These are phyloP conservation scores for Drosophila ogumai DNA, from an alignment of 1,140 invertebrate genomes.

Conservation along the genomic window DNA sequence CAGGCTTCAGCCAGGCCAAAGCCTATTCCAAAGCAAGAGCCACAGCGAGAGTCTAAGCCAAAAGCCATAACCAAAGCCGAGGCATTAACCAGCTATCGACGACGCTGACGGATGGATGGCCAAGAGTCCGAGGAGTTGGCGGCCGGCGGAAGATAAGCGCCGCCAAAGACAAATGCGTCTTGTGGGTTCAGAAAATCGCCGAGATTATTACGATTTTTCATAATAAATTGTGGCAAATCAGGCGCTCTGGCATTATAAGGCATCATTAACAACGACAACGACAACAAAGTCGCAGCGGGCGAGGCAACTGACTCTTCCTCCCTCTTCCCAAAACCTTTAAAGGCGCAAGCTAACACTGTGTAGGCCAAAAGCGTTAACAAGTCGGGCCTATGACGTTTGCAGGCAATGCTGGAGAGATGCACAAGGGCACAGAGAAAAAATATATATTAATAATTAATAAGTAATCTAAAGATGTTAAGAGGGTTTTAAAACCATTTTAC, in stretches of 20 bases:
- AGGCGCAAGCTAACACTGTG: constrained; percentile 79
- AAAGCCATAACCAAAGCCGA: constrained; percentile 23
- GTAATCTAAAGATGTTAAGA: too few relatives aligned
- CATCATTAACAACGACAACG: constrained; percentile 82
- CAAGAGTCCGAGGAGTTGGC: constrained; percentile 34
- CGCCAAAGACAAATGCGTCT: constrained; percentile 82
- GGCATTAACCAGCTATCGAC: constrained; percentile 79
- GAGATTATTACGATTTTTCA: constrained; percentile 82
- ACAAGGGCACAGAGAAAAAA: constrained; percentile 21
- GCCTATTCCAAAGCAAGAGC: not conserved
- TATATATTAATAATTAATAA: too few relatives aligned
- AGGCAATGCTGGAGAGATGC: constrained; percentile 21
- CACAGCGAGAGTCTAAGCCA: constrained; percentile 26
- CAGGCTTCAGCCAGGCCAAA: constrained; percentile 16
- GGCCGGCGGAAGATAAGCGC: constrained; percentile 65
- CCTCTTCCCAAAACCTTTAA: not conserved
- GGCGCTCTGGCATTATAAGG: constrained; percentile 82
- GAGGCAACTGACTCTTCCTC: constrained; percentile 17
- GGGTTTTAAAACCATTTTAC: too few relatives aligned
- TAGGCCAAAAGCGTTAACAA: constrained; percentile 79
- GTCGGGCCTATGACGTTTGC: constrained; percentile 65
- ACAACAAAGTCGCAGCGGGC: constrained; percentile 46
- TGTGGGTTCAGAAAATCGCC: constrained; percentile 80
- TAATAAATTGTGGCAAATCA: constrained; percentile 84
- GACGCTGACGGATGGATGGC: constrained; percentile 79